Base-by-base conservation (phyloP, 2,797 vertebrate species). In the Vipera latastei region DNA sequence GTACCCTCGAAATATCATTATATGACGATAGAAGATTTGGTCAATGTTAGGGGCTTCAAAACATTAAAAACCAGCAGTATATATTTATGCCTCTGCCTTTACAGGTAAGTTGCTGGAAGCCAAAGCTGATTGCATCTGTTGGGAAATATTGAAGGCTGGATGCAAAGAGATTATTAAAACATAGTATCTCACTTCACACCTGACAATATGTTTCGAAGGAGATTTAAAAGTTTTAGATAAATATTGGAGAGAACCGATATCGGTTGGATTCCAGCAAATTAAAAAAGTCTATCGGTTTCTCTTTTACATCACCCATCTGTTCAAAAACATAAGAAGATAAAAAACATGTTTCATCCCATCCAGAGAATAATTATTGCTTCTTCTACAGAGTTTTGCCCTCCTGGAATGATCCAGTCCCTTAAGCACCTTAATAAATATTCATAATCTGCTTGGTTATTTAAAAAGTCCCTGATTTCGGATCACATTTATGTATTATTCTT, bases 301-400 rank as follows among this genome's bases (percentile, higher is more conserved):
- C 93, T 93, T 94, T 94, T 86, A 93, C 60, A 94, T 1, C 3
- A 92, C 18, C 73, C 90, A 95, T 88, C 89, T 95, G 51, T 89
- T 96, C 28, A 5, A 95, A 53, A 96, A 94, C 8, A 87, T 25
- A 73, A 32, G 5, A 95, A 95, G 73, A 92, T 16, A 95, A 89
- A 96, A 96, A 93, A 93, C 51, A 90, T 91, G 65, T 90, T 53
- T 93, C n/a, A 94, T 95, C 92, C 22, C n/a, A 60, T 94, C 78
- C 93, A 93, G 91, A 93, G 69, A 51, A 94, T 95, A 95, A 92
- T 90, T 87, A 87, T 90, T 90, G 4, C 91, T 95, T 94, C 2
- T 93, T 94, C 92, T 91, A 14, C 85, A 60, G 53, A 4, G 92
- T 38, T 93, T 92, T 0, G 28, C 16, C 13, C 55, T n/a, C 32